Percentiles rank a stretch among this genome's conserved stretches.
Conservation (phyloP, 2,113 vertebrate genomes). For the Scalopus aquaticus region DNA sequence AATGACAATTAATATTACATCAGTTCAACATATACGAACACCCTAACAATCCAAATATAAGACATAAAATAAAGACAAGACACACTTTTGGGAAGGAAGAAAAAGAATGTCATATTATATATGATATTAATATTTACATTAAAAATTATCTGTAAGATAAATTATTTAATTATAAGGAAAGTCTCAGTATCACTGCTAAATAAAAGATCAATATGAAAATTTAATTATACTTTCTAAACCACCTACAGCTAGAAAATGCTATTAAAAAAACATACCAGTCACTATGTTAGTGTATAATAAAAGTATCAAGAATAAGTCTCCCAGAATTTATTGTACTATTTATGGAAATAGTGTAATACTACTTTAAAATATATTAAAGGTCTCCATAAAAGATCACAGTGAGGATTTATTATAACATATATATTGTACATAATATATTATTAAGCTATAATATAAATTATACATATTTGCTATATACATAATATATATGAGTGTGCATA, state of each 20-base stretch:
- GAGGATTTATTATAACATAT: neutral
- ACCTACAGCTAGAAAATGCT: neutral
- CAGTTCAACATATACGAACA: neutral
- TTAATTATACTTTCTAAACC: neutral
- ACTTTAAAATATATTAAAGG: neutral
- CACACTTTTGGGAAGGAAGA: neutral
- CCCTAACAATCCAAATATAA: neutral
- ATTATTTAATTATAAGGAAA: neutral
- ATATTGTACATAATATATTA: neutral
- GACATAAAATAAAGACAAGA: neutral
- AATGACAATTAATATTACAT: neutral
- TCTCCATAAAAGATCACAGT: neutral
- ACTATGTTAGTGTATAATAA: neutral
- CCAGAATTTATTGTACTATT: neutral
- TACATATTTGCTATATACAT: no score
- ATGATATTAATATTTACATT: neutral
- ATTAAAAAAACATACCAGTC: neutral
- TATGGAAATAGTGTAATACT: no score
- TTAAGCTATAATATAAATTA: neutral
- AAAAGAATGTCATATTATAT: neutral
- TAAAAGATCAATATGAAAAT: slow-evolving; percentile 8
- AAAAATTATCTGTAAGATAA: neutral
- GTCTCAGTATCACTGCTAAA: neutral
- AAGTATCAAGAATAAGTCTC: neutral
- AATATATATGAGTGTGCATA: no score